Base-by-base conservation (phyloP, 2,888 invertebrate species). In the Lasioglossum oenotherae region DNA sequence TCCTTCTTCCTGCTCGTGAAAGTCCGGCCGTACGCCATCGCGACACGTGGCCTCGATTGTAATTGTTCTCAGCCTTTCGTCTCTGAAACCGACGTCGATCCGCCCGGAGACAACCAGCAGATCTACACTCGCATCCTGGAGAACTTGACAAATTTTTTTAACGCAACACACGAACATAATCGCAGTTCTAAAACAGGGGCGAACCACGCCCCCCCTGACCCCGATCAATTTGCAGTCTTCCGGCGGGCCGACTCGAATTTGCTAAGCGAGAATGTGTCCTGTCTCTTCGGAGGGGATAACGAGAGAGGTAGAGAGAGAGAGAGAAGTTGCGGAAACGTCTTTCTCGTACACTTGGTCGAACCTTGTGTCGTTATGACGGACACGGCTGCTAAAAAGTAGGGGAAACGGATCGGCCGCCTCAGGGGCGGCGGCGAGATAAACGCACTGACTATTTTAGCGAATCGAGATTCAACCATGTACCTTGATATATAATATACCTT, bases 391-490 rank as follows among this genome's bases (percentile, higher is more conserved):
- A 19, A 64, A 64, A 76, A 60, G 76, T 75, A 81, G 69, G 38
- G 74, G 49, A 81, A 71, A 81, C 71, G 80, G 77, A 74, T 71
- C 46, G 88, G 78, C 80, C 75, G 85, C 38, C 27, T 31, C 19
- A 19, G 2, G 31, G 6, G 38, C 38, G 6, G 73, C 74, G 84
- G 81, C 80, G 53, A 79, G 90, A 90, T 69, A 91, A 92, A 91
- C 91, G 93, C 92, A 93, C 93, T 92, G 93, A 93, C 91, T 93
- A 92, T 88, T 93, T 93, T 91, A 92, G 91, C 91, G 88, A 92
- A 92, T 88, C 90, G 87, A 91, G 90, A 87, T 87, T 91, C 88
- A 91, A 92, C 90, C 88, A 88, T 92, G 91, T 92, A 91, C 90
- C 91, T 92, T 91, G 91, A 92, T 91, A 92, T 89, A 87, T 74